Evolutionary conservation across 2,888 invertebrate species (phyloP).

Genomic region (Lithodes maja): DNA sequence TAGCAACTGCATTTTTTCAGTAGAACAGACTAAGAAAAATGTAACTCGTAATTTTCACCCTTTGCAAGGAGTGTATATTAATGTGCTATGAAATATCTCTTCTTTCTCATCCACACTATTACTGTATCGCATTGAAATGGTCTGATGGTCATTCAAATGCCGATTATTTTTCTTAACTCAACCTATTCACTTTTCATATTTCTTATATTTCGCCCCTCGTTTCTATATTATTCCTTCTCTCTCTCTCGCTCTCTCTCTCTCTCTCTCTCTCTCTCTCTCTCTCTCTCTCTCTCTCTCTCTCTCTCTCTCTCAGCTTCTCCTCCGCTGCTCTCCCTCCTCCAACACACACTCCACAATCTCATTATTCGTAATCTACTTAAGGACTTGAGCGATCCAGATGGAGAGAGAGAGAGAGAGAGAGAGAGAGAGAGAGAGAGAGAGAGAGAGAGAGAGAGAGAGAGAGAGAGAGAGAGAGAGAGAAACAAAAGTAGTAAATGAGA

Average conservation of each 20-base stretch:
- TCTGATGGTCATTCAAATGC: too few relatives aligned
- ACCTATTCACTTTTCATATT: background rate
- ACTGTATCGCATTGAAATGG: too few relatives aligned
- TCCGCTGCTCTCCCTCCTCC: conserved; percentile 9
- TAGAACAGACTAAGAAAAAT: too few relatives aligned
- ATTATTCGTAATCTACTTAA: conserved; percentile 17
- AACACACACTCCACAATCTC: conserved; percentile 8
- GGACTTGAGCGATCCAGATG: conserved; percentile 3
- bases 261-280: conserved; percentile 14
- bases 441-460: too few relatives aligned
- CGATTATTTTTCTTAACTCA: background rate
- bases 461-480: too few relatives aligned
- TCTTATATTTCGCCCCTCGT: background rate
- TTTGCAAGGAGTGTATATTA: too few relatives aligned
- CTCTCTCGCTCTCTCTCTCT: background rate
- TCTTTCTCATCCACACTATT: too few relatives aligned
- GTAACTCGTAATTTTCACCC: too few relatives aligned
- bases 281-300: conserved; percentile 11
- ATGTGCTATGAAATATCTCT: too few relatives aligned
- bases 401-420: background rate
- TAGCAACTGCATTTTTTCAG: too few relatives aligned
- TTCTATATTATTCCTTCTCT: background rate
- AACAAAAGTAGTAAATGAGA: too few relatives aligned
- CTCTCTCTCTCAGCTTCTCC: background rate
- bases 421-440: too few relatives aligned